Evolutionary conservation across 2,888 invertebrate species (phyloP), one percentile per base, ranked within the genome.

Genomic region (Prosopocoilus inquinatus): DNA sequence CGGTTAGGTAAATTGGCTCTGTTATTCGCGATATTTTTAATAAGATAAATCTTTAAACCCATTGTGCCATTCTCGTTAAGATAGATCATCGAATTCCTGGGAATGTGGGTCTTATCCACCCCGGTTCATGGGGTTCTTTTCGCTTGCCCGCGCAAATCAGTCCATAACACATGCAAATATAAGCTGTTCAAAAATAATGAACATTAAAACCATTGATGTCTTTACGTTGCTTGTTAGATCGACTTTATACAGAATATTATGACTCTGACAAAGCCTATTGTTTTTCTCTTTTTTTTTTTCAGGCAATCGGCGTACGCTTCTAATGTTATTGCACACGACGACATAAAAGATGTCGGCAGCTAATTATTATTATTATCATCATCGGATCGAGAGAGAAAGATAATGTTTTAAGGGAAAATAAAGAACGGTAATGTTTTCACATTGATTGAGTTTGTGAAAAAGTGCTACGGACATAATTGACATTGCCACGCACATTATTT

Each of bases 141-240:
- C 59, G 49, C 43, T 9, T 20, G 33, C 13, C 20, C 47, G 43
- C 48, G 36, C 39, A 44, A 52, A 64, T 63, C 65, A 65, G 58
- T 51, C 64, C 67, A 69, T 71, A 69, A 72, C 70, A 73, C 70
- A 72, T 73, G 71, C 68, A 69, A 72, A 73, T 70, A 60, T 66
- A 68, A 71, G 68, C 69, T 67, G 65, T 73, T 70, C 66, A 67
- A 66, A 73, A 72, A 73, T 75, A 74, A 75, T 74, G 74, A 75
- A 73, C 73, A 68, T 67, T 75, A 74, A 75, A 73, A 74, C 74
- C 73, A 67, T 75, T 75, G 74, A 75, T 72, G 74, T 74, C 69
- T 69, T 67, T 68, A 57, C 60, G 62, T 53, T 60, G 65, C 68
- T 70, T 64, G 69, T 71, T 70, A 69, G 69, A 67, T 52, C 64